Evolutionary conservation across 2,797 vertebrate genomes (phyloP), one percentile per base, ranked within the genome.

Genomic region (Rhinoraja longicauda): DNA sequence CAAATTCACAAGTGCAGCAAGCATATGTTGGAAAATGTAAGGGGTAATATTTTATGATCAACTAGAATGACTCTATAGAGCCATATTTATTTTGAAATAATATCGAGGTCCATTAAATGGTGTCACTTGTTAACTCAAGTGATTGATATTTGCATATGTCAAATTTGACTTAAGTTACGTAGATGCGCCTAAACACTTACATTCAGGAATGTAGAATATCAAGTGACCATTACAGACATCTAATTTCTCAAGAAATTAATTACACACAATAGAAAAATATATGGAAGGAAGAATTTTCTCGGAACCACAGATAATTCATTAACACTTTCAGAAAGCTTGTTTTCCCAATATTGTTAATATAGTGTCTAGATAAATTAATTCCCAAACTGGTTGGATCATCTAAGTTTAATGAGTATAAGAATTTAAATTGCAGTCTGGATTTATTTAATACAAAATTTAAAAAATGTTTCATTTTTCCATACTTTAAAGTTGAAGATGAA

Each of bases 401-500:
- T 91, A 91, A 4, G 39, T 73, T 73, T 70, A 90, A 45, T 24
- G 73, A 73, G 39, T 12, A 91, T 53, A 32, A 73, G 90, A 73
- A 72, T 29, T 45, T 91, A 91, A 45, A 91, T 73, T 45, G 24
- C 8, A 91, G 8, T 3, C 64, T 91, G 29, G 67, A 45, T 45
- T 45, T 91, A 53, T 21, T 72, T 73, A 53, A 91, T 13, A 91
- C 8, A 53, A 73, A 91, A 45, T 53, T 5, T 5, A 53, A 72
- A 91, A 53, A 26, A 91, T 91, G 26, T 45, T 45, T 67, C n/a
- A 67, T 21, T 91, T 67, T 91, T 70, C 90, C 6, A 73, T 36
- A 67, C 32, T 91, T 91, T 91, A 73, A 73, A 91, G 39, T 45
- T 72, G 36, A 73, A 73, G 90, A 73, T 91, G 70, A 39, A 73